phyloP scores from a whole-genome alignment of 2,797 vertebrate genomes.

The Peromyscus melanophrys region DNA sequence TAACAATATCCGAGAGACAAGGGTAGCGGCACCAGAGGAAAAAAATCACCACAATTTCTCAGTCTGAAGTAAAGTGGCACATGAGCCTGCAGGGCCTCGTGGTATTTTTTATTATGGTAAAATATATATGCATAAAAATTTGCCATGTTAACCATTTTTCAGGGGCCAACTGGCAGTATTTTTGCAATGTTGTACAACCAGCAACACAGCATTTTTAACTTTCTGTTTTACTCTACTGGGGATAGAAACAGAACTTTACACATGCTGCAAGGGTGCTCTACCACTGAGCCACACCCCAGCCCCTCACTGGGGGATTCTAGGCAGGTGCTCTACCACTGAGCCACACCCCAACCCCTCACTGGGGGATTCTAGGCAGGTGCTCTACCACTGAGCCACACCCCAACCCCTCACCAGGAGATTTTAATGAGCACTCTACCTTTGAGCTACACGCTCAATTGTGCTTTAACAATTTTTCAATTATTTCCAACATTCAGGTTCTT shows the following conservation, averaged over 20 bases:
- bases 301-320: background rate
- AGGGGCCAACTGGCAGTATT: background rate
- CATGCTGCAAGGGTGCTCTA: background rate
- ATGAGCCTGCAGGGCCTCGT: background rate
- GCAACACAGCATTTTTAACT: background rate
- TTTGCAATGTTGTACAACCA: background rate
- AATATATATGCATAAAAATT: background rate
- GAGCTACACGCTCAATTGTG: background rate
- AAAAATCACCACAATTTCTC: background rate
- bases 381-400: background rate
- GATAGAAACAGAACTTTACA: background rate
- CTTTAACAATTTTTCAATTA: background rate
- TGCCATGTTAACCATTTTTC: background rate
- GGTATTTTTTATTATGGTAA: background rate
- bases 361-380: background rate
- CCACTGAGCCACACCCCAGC: background rate
- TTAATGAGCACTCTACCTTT: too few species aligned
- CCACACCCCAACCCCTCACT: background rate
- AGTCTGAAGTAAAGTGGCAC: background rate
- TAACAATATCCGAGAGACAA: rapidly evolving
- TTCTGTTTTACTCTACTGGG: background rate
- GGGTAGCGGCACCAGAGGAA: rapidly evolving
- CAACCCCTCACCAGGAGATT: too few species aligned
- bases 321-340: background rate
- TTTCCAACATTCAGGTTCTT: background rate